Base-by-base conservation (phyloP, 2,888 invertebrate genomes). In the Caenorhabditis sp. region DNA sequence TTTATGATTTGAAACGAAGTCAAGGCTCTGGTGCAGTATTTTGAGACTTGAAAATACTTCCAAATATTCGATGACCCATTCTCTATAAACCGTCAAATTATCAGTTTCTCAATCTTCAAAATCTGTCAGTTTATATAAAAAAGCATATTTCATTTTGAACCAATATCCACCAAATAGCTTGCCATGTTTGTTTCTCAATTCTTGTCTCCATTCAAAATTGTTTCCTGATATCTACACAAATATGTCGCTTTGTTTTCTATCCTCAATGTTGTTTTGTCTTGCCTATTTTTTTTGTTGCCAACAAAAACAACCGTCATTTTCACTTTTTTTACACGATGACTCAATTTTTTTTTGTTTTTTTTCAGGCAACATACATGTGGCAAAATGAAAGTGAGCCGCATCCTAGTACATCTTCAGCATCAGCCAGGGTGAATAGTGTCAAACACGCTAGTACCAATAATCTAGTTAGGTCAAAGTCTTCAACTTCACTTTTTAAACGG, bases 401-500 rank as follows among this genome's bases (percentile, higher is more conserved):
- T 10, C 72, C 72, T 2, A 61, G 64, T 25, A 73, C 73, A 20
- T 67, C 71, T 0, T 62, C 52, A 54, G 58, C 66, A 1, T 73
- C 73, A 2, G 68, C 73, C 1, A 43, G 65, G 23, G 36, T 50
- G 3, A n/a, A 38, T 17, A 58, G 58, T 12, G n/a, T 17, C 17
- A 73, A 68, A 63, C 67, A 65, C 27, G 56, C 62, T 4, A 73
- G 73, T 59, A 63, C 63, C 0, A 63, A 62, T 21, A 73, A 65
- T 59, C 54, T 74, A 38, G 69, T 59, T 14, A 63, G 69, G n/a
- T 54, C 67, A 23, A 64, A 63, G 31, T 66, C 66, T 2, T 67
- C 74, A 17, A 63, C 69, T n/a, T 74, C 74, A 27, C 49, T 74
- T 17, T 67, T 74, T 58, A 69, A 70, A 70, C 38, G 74, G 36